Percentiles rank a stretch among this genome's conserved stretches.
These are phyloP conservation scores for Corythoichthys intestinalis DNA, from an alignment of 2,113 vertebrate genomes.

Conservation along the genomic window DNA sequence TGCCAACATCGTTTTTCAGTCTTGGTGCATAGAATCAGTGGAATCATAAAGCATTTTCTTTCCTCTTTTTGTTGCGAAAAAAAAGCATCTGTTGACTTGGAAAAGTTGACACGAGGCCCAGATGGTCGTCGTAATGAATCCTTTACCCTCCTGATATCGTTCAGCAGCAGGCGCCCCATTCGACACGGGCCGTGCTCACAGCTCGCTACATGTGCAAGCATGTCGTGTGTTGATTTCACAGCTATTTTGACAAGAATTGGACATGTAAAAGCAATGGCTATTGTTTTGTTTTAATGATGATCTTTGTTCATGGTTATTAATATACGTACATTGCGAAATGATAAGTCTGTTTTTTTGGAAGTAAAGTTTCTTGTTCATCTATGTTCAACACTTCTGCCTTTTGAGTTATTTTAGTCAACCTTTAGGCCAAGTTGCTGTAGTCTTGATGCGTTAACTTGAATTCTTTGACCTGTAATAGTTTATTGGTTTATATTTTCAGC, in stretches of 20 bases:
- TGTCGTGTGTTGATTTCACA: slow-evolving; percentile 23
- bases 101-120: neutral
- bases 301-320: too few relatives aligned
- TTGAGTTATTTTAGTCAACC: too few relatives aligned
- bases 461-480: too few relatives aligned
- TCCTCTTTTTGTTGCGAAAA: neutral
- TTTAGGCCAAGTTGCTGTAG: too few relatives aligned
- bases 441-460: too few relatives aligned
- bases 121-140: slow-evolving; percentile 13
- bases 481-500: too few relatives aligned
- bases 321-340: too few relatives aligned
- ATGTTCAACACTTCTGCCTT: too few relatives aligned
- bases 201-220: neutral
- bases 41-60: neutral
- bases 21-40: neutral
- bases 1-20: neutral
- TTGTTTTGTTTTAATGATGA: too few relatives aligned
- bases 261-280: too few relatives aligned
- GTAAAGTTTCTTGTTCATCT: too few relatives aligned
- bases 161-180: slow-evolving; percentile 18
- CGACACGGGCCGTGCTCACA: slow-evolving; percentile 11
- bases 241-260: neutral
- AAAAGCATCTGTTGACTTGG: neutral
- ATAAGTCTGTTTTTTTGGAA: too few relatives aligned
- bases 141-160: neutral